phyloP scores from a whole-genome alignment of 2,888 invertebrate species.

The Callyntrura sp. region DNA sequence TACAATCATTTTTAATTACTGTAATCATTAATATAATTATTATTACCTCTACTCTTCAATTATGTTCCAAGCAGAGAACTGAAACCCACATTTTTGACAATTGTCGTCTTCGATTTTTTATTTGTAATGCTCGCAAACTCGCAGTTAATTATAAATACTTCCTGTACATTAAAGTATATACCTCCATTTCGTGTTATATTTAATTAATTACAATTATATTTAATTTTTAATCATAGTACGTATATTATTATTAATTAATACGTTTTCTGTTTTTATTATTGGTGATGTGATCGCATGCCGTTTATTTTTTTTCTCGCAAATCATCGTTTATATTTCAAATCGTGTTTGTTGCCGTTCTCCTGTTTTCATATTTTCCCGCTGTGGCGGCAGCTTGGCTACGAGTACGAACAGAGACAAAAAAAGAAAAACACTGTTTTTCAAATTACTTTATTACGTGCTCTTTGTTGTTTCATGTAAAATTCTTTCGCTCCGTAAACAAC shows the following conservation, averaged over 20 bases:
- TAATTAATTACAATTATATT: not conserved
- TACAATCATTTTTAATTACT: not conserved
- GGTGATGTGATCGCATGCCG: too few species aligned
- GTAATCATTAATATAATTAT: not conserved
- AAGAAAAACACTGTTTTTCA: not conserved
- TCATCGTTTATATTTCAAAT: too few species aligned
- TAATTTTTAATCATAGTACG: too few species aligned
- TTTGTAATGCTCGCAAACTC: not conserved
- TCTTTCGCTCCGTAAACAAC: too few species aligned
- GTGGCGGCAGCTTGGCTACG: not conserved
- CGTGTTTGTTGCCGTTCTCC: too few species aligned
- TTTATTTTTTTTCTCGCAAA: too few species aligned
- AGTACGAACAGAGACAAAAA: not conserved
- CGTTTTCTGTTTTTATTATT: constrained; percentile 6
- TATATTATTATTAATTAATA: not conserved
- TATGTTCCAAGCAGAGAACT: not conserved
- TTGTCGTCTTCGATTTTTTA: not conserved
- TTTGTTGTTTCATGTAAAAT: not conserved
- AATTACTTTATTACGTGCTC: not conserved
- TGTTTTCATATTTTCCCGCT: too few species aligned
- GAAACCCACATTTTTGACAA: not conserved
- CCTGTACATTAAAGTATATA: too few species aligned
- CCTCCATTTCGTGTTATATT: not conserved
- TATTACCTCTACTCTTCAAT: not conserved
- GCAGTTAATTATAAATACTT: too few species aligned